Evolutionary conservation across 2,113 vertebrate species (phyloP), one percentile per base, ranked within the genome.

Genomic region (Callospermophilus lateralis): DNA sequence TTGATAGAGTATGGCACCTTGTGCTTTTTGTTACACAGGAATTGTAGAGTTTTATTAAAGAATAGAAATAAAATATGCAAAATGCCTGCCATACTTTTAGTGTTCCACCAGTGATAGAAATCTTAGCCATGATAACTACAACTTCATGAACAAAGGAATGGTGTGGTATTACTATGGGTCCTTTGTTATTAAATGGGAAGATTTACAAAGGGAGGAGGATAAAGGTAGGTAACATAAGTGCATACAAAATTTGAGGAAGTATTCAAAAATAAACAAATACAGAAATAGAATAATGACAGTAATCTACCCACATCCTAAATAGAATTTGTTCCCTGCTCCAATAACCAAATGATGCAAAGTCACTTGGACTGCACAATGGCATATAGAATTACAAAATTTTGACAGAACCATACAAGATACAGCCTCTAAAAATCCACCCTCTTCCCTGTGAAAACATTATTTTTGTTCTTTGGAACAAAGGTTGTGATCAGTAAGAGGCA

Each of bases 341-440:
- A 42, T 81, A 78, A 88, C 34, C 48, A 72, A 67, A 17, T 48
- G 61, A 70, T 6, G 15, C 79, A 96, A 96, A 93, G 68, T 34
- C 32, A 12, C 22, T 73, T 45, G n/a, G 32, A 42, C 45, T 55
- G 7, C 30, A 70, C 45, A 78, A 81, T 1, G 0, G 0, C 70
- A 42, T 93, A 78, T 97, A 96, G 51, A 95, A 93, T 97, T 96
- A 94, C 91, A 79, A 61, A 65, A 86, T 61, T 48, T 85, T 87
- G 78, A 90, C 77, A 77, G 58, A 97, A 73, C 42, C 8, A 28
- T 67, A 34, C 0, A 45, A 92, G 87, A 95, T 34, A 74, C 34
- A 72, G 63, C 8, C 55, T 95, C 79, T 90, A 51, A 65, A 96
- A 95, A 61, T 80, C 78, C n/a, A 91, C 32, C 88, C 12, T 20